A percentile compares a stretch with the other conserved stretches of the same genome.
phyloP scores from a whole-genome alignment of 2,113 vertebrate species.

The Anarrhichthys ocellatus region DNA sequence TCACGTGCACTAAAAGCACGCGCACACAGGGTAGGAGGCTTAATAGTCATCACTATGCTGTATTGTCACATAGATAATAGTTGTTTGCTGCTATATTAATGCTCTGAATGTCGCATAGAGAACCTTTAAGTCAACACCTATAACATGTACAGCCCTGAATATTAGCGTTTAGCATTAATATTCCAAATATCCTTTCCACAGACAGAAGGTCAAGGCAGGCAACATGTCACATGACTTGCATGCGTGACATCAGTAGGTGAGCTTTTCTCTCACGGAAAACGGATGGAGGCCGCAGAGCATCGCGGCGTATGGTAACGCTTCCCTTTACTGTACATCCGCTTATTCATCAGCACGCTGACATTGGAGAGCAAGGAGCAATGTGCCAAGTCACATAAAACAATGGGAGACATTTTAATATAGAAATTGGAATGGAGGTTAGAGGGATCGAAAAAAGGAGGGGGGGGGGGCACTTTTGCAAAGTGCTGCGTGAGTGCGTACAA shows the following conservation, averaged over 20 bases:
- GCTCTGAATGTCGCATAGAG: no score
- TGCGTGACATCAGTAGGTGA: neutral
- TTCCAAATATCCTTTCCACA: neutral
- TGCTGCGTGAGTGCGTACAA: constrained; percentile 12
- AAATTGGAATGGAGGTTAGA: constrained; percentile 72
- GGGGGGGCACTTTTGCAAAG: constrained; percentile 36
- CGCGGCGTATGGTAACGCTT: constrained; percentile 69
- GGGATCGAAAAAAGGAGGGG: constrained; percentile 17
- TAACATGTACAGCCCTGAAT: neutral
- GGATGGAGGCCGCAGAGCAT: constrained; percentile 27
- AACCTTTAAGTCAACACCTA: neutral
- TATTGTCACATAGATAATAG: no score
- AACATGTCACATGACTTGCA: neutral
- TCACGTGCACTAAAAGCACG: no score
- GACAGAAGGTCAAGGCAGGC: neutral
- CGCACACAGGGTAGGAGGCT: no score
- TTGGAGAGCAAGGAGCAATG: constrained; percentile 59
- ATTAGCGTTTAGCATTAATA: neutral
- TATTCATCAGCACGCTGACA: constrained; percentile 77
- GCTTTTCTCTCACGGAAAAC: neutral
- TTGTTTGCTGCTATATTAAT: no score
- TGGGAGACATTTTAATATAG: constrained; percentile 80
- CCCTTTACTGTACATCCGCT: constrained; percentile 73
- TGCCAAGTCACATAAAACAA: constrained; percentile 81
- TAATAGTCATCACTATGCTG: no score